Conservation (phyloP, 2,888 invertebrate genomes). For the Lasioglossum leucozonium region DNA sequence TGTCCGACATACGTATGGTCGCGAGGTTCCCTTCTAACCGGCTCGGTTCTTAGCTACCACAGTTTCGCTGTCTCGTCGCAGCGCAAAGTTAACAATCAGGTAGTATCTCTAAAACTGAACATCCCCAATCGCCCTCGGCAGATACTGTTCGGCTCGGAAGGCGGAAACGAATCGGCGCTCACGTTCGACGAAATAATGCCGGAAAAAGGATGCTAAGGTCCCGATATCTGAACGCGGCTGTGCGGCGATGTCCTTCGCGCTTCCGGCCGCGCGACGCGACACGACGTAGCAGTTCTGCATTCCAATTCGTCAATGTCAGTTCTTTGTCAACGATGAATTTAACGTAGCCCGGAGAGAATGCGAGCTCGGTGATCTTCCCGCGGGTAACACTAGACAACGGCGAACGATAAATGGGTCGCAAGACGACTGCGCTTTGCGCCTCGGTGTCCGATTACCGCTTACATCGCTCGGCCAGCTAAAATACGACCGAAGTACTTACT, state of each 20-base stretch:
- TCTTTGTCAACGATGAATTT: constrained; percentile 62
- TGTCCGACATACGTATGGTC: constrained; percentile 30
- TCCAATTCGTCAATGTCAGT: constrained; percentile 59
- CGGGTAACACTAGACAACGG: constrained; percentile 72
- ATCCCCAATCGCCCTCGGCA: not conserved
- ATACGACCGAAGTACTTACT: constrained; percentile 59
- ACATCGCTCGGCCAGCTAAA: constrained; percentile 68
- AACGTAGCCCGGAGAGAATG: constrained; percentile 54
- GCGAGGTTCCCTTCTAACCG: constrained; percentile 39
- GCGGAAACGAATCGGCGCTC: not conserved
- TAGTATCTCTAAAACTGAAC: not conserved
- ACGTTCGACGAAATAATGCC: constrained; percentile 29
- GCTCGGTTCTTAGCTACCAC: constrained; percentile 16
- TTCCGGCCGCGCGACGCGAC: constrained; percentile 40
- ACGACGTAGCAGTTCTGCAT: constrained; percentile 15
- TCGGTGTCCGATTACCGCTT: constrained; percentile 78
- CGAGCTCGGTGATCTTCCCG: constrained; percentile 65
- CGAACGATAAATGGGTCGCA: constrained; percentile 81
- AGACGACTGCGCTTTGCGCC: constrained; percentile 66
- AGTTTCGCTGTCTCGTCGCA: constrained; percentile 13
- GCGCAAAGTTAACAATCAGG: constrained; percentile 14
- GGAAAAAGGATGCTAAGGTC: constrained; percentile 54
- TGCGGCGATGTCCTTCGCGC: constrained; percentile 54
- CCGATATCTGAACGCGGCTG: constrained; percentile 40
- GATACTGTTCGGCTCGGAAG: not conserved